phyloP scores from a whole-genome alignment of 1,140 invertebrate species.

The Drosophila funebris region DNA sequence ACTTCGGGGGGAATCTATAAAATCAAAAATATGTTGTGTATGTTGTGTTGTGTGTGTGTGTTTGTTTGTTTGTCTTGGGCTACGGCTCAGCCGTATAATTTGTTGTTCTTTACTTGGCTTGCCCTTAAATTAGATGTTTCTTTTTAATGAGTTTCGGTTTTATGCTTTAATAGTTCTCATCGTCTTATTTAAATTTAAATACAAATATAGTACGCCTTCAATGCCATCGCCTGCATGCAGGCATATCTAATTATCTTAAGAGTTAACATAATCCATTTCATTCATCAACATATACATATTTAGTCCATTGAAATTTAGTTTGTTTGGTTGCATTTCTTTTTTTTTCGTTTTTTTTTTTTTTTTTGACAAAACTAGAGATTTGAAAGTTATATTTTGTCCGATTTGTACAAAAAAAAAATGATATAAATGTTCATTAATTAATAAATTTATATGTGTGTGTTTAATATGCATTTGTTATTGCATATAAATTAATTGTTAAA shows the following conservation, averaged over 20 bases:
- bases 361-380: constrained; percentile 24
- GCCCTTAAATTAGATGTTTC: constrained; percentile 21
- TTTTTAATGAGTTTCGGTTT: constrained; percentile 12
- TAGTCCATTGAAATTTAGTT: constrained; percentile 9
- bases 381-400: constrained; percentile 38
- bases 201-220: constrained; percentile 27
- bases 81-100: constrained; percentile 27
- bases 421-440: constrained; percentile 15
- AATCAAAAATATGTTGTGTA: constrained; percentile 5
- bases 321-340: neutral
- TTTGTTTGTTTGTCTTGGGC: neutral
- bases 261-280: constrained; percentile 23
- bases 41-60: neutral
- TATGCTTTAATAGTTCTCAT: constrained; percentile 41
- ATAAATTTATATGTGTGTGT: constrained; percentile 21
- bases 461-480: constrained; percentile 1
- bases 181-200: constrained; percentile 42
- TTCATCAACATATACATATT: constrained; percentile 6
- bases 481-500: constrained; percentile 11
- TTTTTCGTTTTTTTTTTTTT: neutral
- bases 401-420: constrained; percentile 41
- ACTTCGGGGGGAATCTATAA: neutral
- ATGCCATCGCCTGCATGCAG: constrained; percentile 11
- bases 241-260: constrained; percentile 5
- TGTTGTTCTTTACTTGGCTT: neutral